Evolutionary conservation across 2,888 invertebrate species (phyloP).

Genomic region (Amaurobius ferox): DNA sequence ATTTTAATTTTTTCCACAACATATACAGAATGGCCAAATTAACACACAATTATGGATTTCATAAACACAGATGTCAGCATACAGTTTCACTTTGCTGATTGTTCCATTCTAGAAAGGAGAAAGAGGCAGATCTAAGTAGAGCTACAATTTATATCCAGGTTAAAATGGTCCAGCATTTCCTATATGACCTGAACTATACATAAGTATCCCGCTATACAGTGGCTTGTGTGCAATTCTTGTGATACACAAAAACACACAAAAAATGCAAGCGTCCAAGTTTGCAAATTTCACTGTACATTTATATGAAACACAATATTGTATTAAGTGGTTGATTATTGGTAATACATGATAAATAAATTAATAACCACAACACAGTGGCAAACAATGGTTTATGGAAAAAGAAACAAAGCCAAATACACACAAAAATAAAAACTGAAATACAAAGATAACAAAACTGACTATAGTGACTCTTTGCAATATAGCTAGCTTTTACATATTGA

Average conservation of each 20-base stretch:
- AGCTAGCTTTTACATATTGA: too few species aligned
- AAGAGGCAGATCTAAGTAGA: slow-evolving; percentile 1
- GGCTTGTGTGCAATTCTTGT: background rate
- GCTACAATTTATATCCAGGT: slow-evolving; percentile 9
- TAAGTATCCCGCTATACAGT: slow-evolving; percentile 14
- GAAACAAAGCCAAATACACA: slow-evolving; percentile 10
- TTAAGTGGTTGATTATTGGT: background rate
- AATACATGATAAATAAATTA: background rate
- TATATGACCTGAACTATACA: slow-evolving; percentile 10
- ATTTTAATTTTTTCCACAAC: slow-evolving; percentile 61
- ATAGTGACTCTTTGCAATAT: background rate
- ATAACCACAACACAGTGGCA: background rate
- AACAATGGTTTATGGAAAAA: background rate
- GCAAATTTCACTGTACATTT: slow-evolving; percentile 5
- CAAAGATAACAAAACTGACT: background rate
- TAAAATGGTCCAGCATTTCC: slow-evolving; percentile 14
- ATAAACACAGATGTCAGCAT: slow-evolving; percentile 39
- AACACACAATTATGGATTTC: slow-evolving; percentile 31
- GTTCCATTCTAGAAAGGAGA: background rate
- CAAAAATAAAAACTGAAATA: background rate
- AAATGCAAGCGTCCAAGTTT: background rate
- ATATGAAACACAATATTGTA: background rate
- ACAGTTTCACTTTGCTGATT: background rate
- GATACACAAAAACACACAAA: slow-evolving; percentile 10
- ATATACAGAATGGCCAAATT: slow-evolving; percentile 57